phyloP scores from a whole-genome alignment of 2,888 invertebrate genomes.

The Cylloceria caligata region DNA sequence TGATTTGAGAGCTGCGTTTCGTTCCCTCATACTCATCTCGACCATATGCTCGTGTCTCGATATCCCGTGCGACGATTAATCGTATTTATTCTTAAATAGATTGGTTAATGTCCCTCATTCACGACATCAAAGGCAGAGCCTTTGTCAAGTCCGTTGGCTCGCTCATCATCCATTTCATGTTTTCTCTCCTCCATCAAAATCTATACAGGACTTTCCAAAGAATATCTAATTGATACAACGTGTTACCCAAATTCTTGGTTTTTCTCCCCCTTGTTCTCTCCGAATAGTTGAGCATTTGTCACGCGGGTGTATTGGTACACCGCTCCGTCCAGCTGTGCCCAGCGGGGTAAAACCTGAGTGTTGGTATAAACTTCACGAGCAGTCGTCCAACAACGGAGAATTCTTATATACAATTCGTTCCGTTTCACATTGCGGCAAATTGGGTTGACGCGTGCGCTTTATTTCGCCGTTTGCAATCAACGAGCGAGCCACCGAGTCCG shows the following conservation, averaged over 20 bases:
- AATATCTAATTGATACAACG: constrained; percentile 27
- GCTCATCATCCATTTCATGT: background rate
- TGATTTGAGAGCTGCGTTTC: constrained; percentile 24
- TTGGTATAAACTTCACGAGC: constrained; percentile 1
- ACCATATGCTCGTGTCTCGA: background rate
- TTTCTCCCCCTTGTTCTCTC: background rate
- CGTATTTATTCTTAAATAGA: constrained; percentile 9
- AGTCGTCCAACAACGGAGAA: background rate
- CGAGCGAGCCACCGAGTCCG: constrained; percentile 6
- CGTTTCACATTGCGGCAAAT: constrained; percentile 52
- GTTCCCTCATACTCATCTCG: background rate
- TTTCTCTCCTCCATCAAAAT: constrained; percentile 4
- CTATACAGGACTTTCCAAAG: background rate
- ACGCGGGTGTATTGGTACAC: background rate
- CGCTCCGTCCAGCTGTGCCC: background rate
- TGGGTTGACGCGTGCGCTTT: constrained; percentile 60
- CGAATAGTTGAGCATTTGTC: constrained; percentile 7
- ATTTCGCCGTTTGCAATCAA: constrained; percentile 58
- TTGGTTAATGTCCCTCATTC: background rate
- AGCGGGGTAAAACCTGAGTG: too few species aligned
- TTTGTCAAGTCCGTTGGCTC: background rate
- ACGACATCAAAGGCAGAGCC: constrained; percentile 2
- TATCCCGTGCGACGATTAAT: background rate
- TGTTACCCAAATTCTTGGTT: constrained; percentile 15
- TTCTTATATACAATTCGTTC: constrained; percentile 30